Evolutionary conservation across 2,888 invertebrate species (phyloP).

Genomic region (Laothoe populi): DNA sequence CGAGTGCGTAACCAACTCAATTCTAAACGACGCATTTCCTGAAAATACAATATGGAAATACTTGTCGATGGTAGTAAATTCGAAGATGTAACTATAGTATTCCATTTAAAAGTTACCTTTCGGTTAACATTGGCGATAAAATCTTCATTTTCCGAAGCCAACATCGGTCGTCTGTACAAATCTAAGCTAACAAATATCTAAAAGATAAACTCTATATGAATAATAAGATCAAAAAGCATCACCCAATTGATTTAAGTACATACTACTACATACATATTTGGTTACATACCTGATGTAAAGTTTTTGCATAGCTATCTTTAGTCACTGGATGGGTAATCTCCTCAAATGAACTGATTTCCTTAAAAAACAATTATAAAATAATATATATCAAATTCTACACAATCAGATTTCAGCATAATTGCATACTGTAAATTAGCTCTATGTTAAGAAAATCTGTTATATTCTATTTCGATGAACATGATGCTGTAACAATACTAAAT

Average conservation of each 20-base stretch:
- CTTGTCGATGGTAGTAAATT: not conserved
- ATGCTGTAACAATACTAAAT: too few relatives aligned
- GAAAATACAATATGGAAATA: not conserved
- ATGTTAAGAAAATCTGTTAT: too few relatives aligned
- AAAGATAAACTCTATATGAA: constrained; percentile 37
- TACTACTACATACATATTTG: not conserved
- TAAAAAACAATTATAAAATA: constrained; percentile 28
- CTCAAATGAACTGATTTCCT: constrained; percentile 74
- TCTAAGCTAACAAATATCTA: constrained; percentile 77
- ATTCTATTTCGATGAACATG: too few relatives aligned
- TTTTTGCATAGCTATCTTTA: constrained; percentile 69
- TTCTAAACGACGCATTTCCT: constrained; percentile 77
- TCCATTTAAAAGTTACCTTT: constrained; percentile 63
- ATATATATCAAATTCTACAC: not conserved
- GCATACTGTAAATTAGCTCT: too few relatives aligned
- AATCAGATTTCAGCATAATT: too few relatives aligned
- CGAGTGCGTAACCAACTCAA: constrained; percentile 64
- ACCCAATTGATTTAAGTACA: too few relatives aligned
- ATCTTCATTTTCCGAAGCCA: constrained; percentile 84
- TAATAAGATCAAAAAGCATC: too few relatives aligned
- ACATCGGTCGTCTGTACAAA: constrained; percentile 73
- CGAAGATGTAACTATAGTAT: not conserved
- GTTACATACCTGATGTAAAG: constrained; percentile 69
- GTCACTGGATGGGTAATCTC: constrained; percentile 51
- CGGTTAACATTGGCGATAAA: constrained; percentile 84